Conservation (phyloP, 2,797 vertebrate species). For the Alca torda region DNA sequence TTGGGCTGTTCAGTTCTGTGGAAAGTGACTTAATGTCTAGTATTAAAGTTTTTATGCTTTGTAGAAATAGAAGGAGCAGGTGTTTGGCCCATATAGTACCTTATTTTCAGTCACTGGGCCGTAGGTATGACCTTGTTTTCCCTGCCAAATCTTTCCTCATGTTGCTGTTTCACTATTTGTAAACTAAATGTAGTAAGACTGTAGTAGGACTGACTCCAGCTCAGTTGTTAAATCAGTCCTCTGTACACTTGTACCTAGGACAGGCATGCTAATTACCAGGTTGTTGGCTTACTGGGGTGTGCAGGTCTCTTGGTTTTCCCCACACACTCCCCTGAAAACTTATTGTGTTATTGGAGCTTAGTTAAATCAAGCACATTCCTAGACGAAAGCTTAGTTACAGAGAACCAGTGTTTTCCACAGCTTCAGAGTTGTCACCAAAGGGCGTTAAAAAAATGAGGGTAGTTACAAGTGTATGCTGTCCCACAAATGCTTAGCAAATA, state of each 20-base stretch:
- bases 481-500: neutral
- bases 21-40: neutral
- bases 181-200: neutral
- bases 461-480: neutral
- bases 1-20: neutral
- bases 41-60: neutral
- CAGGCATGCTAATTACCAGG: neutral
- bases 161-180: neutral
- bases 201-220: neutral
- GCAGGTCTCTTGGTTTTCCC: neutral
- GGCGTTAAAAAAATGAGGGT: neutral
- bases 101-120: neutral
- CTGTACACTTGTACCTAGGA: neutral
- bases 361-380: neutral
- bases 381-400: neutral
- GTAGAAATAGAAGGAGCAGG: neutral
- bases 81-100: neutral
- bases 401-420: neutral
- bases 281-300: neutral
- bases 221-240: neutral
- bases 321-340: fast-evolving
- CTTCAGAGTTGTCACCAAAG: neutral
- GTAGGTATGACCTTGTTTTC: neutral
- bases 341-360: neutral
- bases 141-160: neutral